Conservation (phyloP, 2,113 vertebrate species). For the Megaceryle maxima region DNA sequence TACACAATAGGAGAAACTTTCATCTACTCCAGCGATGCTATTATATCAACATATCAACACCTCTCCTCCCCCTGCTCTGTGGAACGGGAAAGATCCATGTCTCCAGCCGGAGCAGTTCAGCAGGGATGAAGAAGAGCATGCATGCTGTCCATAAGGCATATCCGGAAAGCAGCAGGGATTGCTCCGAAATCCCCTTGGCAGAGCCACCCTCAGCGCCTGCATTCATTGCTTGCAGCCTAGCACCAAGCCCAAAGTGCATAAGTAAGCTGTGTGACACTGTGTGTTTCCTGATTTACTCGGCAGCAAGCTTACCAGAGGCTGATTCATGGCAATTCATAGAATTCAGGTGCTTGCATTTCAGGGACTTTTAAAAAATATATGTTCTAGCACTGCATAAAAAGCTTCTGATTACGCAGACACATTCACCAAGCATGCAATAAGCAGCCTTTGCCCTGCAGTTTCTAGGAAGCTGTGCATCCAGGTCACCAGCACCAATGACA, state of each 20-base stretch:
- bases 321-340: neutral
- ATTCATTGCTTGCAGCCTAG: neutral
- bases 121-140: no score
- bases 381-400: neutral
- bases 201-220: fast-evolving
- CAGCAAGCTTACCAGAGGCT: neutral
- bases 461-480: neutral
- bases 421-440: neutral
- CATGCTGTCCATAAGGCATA: neutral
- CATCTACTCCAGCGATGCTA: neutral
- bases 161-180: neutral
- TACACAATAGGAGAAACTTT: neutral
- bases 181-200: neutral
- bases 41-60: neutral
- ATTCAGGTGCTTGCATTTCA: neutral
- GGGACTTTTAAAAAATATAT: neutral
- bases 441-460: neutral
- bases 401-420: neutral
- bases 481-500: neutral
- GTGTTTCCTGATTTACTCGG: neutral
- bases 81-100: no score
- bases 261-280: neutral
- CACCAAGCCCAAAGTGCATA: neutral
- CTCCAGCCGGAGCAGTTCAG: no score
- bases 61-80: neutral